phyloP scores from a whole-genome alignment of 2,888 invertebrate species.

The Ypsolopha sequella region DNA sequence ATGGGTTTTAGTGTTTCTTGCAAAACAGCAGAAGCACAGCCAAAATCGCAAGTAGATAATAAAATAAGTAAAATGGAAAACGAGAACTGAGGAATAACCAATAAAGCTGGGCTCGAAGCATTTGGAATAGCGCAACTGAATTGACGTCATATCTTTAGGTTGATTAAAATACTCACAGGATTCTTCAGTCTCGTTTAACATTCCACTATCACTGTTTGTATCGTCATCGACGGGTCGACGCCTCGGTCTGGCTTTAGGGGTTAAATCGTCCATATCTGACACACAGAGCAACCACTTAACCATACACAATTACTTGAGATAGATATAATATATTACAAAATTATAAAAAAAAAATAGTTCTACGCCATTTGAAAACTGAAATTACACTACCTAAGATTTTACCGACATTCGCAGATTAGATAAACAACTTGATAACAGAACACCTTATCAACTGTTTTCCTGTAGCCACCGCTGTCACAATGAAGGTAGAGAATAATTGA shows the following conservation, averaged over 20 bases:
- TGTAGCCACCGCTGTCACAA: constrained; percentile 1
- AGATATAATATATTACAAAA: constrained; percentile 15
- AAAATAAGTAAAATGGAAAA: too few species aligned
- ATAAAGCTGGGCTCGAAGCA: background rate
- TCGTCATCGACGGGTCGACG: constrained; percentile 58
- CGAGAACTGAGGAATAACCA: too few species aligned
- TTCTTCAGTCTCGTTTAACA: constrained; percentile 31
- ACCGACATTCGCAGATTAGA: constrained; percentile 49
- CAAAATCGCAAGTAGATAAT: too few species aligned
- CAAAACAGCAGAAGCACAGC: too few species aligned
- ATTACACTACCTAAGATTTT: constrained; percentile 51
- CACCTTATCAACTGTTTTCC: constrained; percentile 43
- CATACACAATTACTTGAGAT: constrained; percentile 16
- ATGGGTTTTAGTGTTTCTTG: too few species aligned
- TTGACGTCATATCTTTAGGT: constrained; percentile 5
- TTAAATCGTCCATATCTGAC: constrained; percentile 40
- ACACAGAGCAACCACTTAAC: constrained; percentile 19
- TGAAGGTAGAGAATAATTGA: too few species aligned
- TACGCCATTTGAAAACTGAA: constrained; percentile 29
- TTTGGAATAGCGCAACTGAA: constrained; percentile 5
- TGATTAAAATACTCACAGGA: constrained; percentile 33
- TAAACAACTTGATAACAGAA: constrained; percentile 42
- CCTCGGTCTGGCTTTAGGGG: constrained; percentile 26
- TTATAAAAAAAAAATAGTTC: constrained; percentile 7
- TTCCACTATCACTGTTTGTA: constrained; percentile 50